phyloP scores from a whole-genome alignment of 1,140 invertebrate species.

The Radopholus similis region DNA sequence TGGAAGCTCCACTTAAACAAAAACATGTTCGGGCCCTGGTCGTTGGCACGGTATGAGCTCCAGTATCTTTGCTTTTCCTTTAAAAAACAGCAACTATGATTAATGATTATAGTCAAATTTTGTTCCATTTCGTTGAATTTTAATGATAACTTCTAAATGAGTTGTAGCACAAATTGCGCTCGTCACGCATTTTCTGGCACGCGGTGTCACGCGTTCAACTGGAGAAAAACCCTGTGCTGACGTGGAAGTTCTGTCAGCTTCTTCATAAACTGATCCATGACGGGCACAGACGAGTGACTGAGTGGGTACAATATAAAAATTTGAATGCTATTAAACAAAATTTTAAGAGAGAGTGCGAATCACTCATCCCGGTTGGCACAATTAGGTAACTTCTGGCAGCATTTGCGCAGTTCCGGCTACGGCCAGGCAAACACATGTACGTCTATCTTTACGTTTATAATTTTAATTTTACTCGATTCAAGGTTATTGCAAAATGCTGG shows the following conservation, averaged over 20 bases:
- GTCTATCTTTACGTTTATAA: background rate
- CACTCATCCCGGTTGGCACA: slow-evolving; percentile 31
- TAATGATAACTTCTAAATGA: no score
- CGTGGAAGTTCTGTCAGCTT: slow-evolving; percentile 98
- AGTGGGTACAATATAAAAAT: background rate
- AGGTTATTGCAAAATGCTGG: slow-evolving; percentile 63
- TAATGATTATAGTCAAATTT: no score
- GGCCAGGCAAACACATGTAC: slow-evolving; percentile 35
- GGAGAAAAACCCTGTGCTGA: slow-evolving; percentile 72
- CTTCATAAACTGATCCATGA: slow-evolving; percentile 90
- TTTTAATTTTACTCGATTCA: background rate
- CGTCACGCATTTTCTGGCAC: slow-evolving; percentile 55
- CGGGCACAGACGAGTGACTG: slow-evolving; percentile 68
- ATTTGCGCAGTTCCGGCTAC: slow-evolving; percentile 55
- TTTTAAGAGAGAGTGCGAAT: slow-evolving; percentile 4
- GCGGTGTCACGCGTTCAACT: slow-evolving; percentile 51
- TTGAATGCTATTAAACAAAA: background rate
- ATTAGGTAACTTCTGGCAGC: slow-evolving; percentile 58
- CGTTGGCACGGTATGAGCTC: slow-evolving; percentile 43
- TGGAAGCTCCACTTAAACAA: slow-evolving; percentile 57
- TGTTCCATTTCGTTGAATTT: no score
- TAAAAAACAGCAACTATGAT: no score
- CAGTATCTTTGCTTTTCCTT: background rate
- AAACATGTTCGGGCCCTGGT: slow-evolving; percentile 57
- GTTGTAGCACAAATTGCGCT: slow-evolving; percentile 50